Base-by-base conservation (phyloP, 1,140 invertebrate species). In the Macrocentrus cingulum region DNA sequence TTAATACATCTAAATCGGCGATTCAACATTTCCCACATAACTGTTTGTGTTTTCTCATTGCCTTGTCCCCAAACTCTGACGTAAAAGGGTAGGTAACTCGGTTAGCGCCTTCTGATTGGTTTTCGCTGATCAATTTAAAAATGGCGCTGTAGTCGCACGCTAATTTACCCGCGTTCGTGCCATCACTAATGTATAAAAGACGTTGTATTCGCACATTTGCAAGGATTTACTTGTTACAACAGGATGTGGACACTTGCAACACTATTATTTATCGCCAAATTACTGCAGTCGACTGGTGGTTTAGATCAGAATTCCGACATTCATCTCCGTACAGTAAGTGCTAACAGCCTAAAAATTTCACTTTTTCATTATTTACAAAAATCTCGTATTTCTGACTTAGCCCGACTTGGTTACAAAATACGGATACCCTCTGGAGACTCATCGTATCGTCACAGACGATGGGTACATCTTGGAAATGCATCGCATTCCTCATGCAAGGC, bases 401-500 rank as follows among this genome's bases (percentile, higher is more conserved):
- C 69, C 82, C n/a, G 77, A 81, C 62, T 69, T 85, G 6, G 80
- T 82, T 8, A 64, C 59, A 45, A 80, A 78, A 32, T 76, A 81
- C 42, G 84, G 83, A 8, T 85, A 84, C 65, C 80, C 80, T 0
- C 64, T 81, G 6, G 83, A 85, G 65, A 70, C 71, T 18, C 83
- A 86, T 62, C 75, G 82, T 1, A 82, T 87, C 1, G 75, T 81
- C 13, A 88, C 88, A 0, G 82, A 85, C 60, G 88, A 90, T 68
- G 85, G 85, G 15, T 90, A 90, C 66, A 82, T 89, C 41, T 68
- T 90, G 36, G 83, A 84, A 56, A 66, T 90, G 60, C 87, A 89
- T 67, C 75, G 88, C 63, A 84, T 89, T 20, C 85, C 85, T 1
- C 60, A 70, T 45, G 72, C 74, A 6, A 61, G 51, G 59, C 49